These are phyloP conservation scores for Pampusana beccarii DNA, from an alignment of 2,113 vertebrate genomes.

Conservation along the genomic window DNA sequence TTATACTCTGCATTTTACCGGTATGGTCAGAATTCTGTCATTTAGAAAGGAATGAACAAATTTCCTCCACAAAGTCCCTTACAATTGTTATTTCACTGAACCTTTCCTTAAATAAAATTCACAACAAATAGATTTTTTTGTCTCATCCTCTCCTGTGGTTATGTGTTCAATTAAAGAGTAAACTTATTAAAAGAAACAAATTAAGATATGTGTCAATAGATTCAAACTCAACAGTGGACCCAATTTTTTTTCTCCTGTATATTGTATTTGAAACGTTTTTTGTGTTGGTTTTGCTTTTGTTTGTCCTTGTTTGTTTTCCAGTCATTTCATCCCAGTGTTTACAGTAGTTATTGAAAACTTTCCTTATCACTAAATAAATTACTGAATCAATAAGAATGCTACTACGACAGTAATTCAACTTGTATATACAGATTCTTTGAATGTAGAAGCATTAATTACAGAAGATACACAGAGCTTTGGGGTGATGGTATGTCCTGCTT, in stretches of 20 bases:
- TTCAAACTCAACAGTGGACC: background rate
- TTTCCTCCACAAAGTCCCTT: background rate
- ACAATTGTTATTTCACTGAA: background rate
- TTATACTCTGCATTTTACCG: background rate
- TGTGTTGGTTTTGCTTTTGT: no score
- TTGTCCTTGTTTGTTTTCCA: background rate
- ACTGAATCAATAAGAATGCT: background rate
- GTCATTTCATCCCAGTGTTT: background rate
- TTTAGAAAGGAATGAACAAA: background rate
- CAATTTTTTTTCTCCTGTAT: background rate
- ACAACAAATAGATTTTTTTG: background rate
- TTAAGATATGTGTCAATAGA: background rate
- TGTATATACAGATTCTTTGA: background rate
- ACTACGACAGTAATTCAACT: background rate
- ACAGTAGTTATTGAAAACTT: background rate
- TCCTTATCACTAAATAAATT: background rate
- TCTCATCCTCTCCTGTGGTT: background rate
- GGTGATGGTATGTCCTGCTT: background rate
- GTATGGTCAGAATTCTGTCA: background rate
- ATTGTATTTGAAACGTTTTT: background rate
- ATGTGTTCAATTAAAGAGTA: background rate
- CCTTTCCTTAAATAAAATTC: background rate
- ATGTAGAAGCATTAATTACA: background rate
- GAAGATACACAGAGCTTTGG: background rate
- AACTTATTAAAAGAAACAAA: background rate